Conservation (phyloP, 2,113 vertebrate species). For the Rallus limicola region DNA sequence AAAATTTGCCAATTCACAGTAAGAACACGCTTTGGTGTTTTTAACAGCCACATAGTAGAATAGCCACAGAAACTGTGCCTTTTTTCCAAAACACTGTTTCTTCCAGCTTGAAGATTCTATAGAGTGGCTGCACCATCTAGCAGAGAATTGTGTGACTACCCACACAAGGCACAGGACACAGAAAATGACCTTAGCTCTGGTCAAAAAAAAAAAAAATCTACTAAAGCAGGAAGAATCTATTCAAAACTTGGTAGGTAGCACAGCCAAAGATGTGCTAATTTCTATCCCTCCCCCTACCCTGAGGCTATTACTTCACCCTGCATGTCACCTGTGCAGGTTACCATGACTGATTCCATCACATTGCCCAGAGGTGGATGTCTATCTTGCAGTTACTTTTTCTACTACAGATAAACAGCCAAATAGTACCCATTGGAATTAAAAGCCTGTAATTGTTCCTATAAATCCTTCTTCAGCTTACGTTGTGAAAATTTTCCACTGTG, state of each 20-base stretch:
- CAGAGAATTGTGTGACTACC: background rate
- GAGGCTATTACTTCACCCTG: background rate
- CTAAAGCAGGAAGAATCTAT: background rate
- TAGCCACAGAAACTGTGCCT: background rate
- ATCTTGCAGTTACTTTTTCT: background rate
- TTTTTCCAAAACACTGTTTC: background rate
- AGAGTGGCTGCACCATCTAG: background rate
- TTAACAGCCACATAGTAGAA: background rate
- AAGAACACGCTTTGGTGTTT: background rate
- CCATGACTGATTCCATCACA: background rate
- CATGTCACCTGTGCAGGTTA: background rate
- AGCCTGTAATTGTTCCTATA: background rate
- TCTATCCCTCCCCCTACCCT: background rate
- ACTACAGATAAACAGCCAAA: background rate
- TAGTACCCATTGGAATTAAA: background rate
- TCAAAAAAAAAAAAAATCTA: accelerated
- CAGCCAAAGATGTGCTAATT: background rate
- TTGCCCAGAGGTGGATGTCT: background rate
- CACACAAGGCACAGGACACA: background rate
- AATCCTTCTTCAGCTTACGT: background rate
- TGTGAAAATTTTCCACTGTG: background rate
- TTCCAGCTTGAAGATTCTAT: background rate
- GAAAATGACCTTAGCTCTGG: background rate
- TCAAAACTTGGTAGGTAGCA: background rate
- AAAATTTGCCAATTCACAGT: background rate